Evolutionary conservation across 2,113 vertebrate species (phyloP).

Genomic region (Paedocypris sp.): DNA sequence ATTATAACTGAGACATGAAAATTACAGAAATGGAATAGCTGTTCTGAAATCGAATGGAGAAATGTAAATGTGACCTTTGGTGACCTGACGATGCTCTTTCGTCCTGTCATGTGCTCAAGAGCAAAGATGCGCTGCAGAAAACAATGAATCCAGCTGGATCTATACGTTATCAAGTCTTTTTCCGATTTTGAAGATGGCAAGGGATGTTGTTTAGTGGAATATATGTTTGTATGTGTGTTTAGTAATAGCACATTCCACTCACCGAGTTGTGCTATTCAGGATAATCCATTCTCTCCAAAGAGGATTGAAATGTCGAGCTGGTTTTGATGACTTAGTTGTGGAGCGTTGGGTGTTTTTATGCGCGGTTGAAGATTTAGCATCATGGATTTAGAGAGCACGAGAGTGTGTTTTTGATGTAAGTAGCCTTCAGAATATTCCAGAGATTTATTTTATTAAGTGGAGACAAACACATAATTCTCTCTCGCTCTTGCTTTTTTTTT

Average conservation of each 20-base stretch:
- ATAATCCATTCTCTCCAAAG: conserved; percentile 65
- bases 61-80: background rate
- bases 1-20: too few relatives aligned
- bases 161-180: background rate
- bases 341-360: conserved; percentile 10
- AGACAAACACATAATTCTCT: background rate
- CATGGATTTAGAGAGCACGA: background rate
- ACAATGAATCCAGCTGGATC: too few relatives aligned
- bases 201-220: background rate
- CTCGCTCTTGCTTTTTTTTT: too few relatives aligned
- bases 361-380: background rate
- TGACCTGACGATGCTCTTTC: too few relatives aligned
- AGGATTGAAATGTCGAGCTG: conserved; percentile 54
- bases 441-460: background rate
- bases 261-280: conserved; percentile 41
- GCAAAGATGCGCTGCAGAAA: too few relatives aligned
- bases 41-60: too few relatives aligned
- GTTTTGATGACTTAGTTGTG: conserved; percentile 53
- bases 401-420: background rate
- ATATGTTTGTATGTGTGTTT: conserved; percentile 11
- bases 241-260: background rate
- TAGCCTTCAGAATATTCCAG: background rate
- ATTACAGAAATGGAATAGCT: too few relatives aligned
- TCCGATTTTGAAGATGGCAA: background rate
- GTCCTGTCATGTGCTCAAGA: too few relatives aligned